Evolutionary conservation across 2,888 invertebrate genomes (phyloP).

Genomic region (Polydrusus pterygomalis): DNA sequence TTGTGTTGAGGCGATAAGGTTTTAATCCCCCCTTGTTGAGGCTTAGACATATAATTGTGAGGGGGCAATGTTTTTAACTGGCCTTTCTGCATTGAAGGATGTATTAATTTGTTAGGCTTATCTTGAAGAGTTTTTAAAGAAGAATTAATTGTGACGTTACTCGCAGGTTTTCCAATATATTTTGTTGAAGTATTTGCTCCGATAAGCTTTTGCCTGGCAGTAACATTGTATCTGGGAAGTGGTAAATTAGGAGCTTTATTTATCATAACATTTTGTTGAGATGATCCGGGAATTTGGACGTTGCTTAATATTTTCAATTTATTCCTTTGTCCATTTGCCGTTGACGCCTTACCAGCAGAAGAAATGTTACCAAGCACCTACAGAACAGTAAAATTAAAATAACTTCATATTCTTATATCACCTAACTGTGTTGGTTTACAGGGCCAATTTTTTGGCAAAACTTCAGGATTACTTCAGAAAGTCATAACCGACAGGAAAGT

Average conservation of each 20-base stretch:
- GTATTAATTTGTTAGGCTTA: conserved; percentile 62
- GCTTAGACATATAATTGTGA: conserved; percentile 63
- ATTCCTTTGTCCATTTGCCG: conserved; percentile 69
- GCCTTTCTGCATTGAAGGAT: conserved; percentile 67
- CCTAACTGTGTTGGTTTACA: too few relatives aligned
- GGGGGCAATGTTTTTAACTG: conserved; percentile 68
- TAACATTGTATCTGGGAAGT: conserved; percentile 62
- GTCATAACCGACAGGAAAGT: too few relatives aligned
- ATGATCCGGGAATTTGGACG: conserved; percentile 62
- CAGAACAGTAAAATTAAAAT: conserved; percentile 41
- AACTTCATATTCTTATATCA: background rate
- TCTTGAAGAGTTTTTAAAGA: conserved; percentile 59
- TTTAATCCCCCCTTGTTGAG: conserved; percentile 66
- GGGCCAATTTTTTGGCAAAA: background rate
- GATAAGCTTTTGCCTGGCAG: conserved; percentile 66
- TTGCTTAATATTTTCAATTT: conserved; percentile 71
- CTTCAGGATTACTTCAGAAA: too few relatives aligned
- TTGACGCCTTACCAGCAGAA: conserved; percentile 56
- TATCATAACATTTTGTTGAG: conserved; percentile 65
- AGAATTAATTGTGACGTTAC: conserved; percentile 57
- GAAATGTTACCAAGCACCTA: conserved; percentile 59
- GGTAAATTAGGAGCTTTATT: conserved; percentile 63
- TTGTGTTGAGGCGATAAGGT: conserved; percentile 67
- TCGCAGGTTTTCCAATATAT: conserved; percentile 65
- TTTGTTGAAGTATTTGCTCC: conserved; percentile 67